Evolutionary conservation across 2,113 vertebrate species (phyloP).

Genomic region (Ibidorhyncha struthersii): DNA sequence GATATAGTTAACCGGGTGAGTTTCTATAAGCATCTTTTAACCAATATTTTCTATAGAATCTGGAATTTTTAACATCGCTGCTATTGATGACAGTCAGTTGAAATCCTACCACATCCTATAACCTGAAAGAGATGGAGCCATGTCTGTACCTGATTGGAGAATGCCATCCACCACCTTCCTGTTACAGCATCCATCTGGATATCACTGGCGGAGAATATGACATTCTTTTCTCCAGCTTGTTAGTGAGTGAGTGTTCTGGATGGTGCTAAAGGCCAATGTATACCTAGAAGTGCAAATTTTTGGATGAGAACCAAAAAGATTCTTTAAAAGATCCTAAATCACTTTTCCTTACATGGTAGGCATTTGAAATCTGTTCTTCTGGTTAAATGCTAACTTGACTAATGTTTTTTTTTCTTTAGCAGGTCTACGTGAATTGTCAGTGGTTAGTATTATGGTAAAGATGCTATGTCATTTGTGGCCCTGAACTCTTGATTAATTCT

Average conservation of each 20-base stretch:
- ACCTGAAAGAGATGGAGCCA: background rate
- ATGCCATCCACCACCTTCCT: background rate
- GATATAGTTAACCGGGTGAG: background rate
- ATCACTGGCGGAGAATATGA: background rate
- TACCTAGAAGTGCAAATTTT: background rate
- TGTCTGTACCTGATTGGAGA: background rate
- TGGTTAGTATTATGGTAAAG: background rate
- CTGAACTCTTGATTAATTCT: background rate
- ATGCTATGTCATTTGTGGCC: background rate
- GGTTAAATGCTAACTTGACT: background rate
- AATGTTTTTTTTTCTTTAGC: background rate
- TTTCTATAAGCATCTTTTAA: background rate
- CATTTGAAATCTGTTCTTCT: background rate
- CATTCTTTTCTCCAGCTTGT: background rate
- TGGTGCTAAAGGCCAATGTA: background rate
- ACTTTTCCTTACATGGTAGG: background rate
- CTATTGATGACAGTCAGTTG: rapidly evolving
- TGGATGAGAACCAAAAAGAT: too few relatives aligned
- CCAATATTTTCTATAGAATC: background rate
- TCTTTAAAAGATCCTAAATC: background rate
- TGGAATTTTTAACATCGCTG: background rate
- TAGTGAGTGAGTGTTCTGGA: background rate
- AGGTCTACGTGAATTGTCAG: background rate
- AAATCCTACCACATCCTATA: background rate
- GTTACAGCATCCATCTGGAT: background rate